phyloP scores from a whole-genome alignment of 2,113 vertebrate genomes.

The Microcebus ravelobensis region DNA sequence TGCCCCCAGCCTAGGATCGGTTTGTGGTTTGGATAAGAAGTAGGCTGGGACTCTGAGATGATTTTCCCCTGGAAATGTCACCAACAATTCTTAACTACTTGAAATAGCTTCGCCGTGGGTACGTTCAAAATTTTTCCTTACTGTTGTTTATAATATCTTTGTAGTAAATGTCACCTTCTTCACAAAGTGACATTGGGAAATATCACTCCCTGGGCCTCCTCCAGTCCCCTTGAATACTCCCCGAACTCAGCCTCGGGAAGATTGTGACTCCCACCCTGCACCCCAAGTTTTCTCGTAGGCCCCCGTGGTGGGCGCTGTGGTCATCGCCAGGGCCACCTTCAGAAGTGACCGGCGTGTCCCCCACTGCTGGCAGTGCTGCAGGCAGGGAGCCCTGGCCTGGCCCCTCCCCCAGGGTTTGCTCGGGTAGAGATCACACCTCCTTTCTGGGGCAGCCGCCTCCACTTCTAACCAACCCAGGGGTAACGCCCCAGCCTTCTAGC shows the following conservation, averaged over 20 bases:
- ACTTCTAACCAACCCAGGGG: too few species aligned
- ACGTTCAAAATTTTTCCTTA: background rate
- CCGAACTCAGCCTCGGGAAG: background rate
- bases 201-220: background rate
- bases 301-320: accelerated
- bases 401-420: background rate
- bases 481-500: background rate
- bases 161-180: background rate
- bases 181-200: background rate
- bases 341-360: background rate
- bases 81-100: background rate
- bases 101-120: background rate
- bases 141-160: background rate
- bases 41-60: background rate
- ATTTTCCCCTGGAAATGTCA: background rate
- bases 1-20: background rate
- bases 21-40: background rate
- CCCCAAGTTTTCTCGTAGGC: too few species aligned
- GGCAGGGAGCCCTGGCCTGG: background rate
- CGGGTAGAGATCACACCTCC: too few species aligned
- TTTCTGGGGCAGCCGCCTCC: background rate
- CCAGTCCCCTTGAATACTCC: background rate
- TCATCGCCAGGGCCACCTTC: background rate
- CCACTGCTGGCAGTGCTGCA: background rate
- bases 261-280: background rate